phyloP scores from a whole-genome alignment of 2,888 invertebrate genomes.

The Troides aeacus region DNA sequence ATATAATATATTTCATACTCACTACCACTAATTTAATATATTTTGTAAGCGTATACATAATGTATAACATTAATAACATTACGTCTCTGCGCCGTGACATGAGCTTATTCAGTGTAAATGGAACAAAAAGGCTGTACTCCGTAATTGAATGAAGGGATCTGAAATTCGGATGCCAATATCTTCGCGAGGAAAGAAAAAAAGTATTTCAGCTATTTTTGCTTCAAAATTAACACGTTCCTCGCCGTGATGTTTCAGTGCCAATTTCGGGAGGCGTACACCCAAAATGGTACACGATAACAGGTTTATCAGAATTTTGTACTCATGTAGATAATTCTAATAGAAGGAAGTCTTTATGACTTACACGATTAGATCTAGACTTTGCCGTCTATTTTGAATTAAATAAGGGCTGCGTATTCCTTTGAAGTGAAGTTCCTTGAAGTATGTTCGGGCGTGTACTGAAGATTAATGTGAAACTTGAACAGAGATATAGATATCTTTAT shows the following conservation, averaged over 20 bases:
- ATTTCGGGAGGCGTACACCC: background rate
- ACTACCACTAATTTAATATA: background rate
- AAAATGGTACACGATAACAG: background rate
- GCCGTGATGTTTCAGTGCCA: background rate
- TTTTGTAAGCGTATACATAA: slow-evolving; percentile 8
- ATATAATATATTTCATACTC: background rate
- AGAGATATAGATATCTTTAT: too few species aligned
- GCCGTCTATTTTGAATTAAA: background rate
- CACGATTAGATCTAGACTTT: too few species aligned
- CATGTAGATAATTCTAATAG: too few species aligned
- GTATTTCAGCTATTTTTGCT: background rate
- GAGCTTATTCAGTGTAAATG: slow-evolving; percentile 24
- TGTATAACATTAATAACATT: slow-evolving; percentile 26
- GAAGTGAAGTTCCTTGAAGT: background rate
- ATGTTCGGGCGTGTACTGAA: background rate
- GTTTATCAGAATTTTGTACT: too few species aligned
- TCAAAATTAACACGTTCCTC: background rate
- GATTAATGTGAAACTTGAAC: background rate
- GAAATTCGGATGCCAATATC: slow-evolving; percentile 15
- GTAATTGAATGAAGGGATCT: slow-evolving; percentile 27
- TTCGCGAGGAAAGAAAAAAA: slow-evolving; percentile 8
- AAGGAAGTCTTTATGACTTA: too few species aligned
- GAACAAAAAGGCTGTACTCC: slow-evolving; percentile 17
- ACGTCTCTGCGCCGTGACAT: slow-evolving; percentile 8
- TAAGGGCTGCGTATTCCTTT: background rate